phyloP scores from a whole-genome alignment of 1,140 invertebrate species.

The Cecropterus lyciades region DNA sequence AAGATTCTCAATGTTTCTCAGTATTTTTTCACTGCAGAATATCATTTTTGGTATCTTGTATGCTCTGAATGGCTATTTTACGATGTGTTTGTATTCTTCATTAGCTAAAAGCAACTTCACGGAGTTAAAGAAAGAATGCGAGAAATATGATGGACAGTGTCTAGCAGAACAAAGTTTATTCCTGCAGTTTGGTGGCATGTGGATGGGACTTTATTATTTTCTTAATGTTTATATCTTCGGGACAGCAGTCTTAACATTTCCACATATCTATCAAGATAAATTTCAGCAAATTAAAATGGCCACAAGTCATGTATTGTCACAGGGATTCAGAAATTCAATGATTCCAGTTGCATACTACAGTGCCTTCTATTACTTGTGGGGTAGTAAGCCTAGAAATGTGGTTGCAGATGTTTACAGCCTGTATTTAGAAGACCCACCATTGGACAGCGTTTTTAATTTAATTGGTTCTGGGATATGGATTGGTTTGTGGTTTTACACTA shows the following conservation, averaged over 20 bases:
- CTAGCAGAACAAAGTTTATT: conserved; percentile 82
- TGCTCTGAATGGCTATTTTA: conserved; percentile 85
- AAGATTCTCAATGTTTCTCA: conserved; percentile 86
- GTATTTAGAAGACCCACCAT: conserved; percentile 81
- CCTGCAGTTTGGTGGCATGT: conserved; percentile 87
- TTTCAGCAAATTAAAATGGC: conserved; percentile 86
- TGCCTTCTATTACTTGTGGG: conserved; percentile 85
- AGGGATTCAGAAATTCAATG: conserved; percentile 84
- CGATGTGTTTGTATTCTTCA: conserved; percentile 87
- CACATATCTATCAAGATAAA: conserved; percentile 88
- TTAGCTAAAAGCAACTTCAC: conserved; percentile 83
- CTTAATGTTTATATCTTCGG: conserved; percentile 83
- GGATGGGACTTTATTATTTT: conserved; percentile 89
- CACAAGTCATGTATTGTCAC: conserved; percentile 84
- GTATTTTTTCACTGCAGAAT: conserved; percentile 86
- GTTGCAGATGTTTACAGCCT: conserved; percentile 79
- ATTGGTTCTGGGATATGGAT: conserved; percentile 85
- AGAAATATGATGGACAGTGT: conserved; percentile 67
- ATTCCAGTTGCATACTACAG: conserved; percentile 86
- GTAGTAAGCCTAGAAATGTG: conserved; percentile 70
- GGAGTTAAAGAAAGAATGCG: conserved; percentile 77
- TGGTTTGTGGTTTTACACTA: conserved; percentile 88
- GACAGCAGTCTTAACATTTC: conserved; percentile 86
- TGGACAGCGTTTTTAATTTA: conserved; percentile 83
- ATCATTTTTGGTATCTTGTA: conserved; percentile 85